A percentile compares a stretch with the other conserved stretches of the same genome.
Evolutionary conservation across 1,140 invertebrate species (phyloP).

Genomic region (Papilio polytes): DNA sequence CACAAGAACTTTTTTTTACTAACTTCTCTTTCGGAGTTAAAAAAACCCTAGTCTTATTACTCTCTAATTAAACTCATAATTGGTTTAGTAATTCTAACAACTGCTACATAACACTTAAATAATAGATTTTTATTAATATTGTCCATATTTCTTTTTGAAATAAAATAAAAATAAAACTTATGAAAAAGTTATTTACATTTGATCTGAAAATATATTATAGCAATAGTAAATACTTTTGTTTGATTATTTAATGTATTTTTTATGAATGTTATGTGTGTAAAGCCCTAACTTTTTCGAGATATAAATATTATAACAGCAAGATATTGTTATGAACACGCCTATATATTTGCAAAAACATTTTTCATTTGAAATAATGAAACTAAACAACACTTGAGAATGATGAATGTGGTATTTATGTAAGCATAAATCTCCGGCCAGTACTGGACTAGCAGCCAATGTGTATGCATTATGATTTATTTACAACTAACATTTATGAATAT

Average conservation of each 20-base stretch:
- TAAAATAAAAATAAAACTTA: no score
- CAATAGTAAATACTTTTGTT: no score
- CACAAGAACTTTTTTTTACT: no score
- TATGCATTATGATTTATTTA: conserved; percentile 6
- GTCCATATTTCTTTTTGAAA: no score
- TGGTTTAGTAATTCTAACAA: no score
- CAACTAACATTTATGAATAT: neutral
- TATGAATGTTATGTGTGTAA: neutral
- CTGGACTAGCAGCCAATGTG: neutral
- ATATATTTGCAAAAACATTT: neutral
- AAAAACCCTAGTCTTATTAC: no score
- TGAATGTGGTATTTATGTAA: conserved; percentile 28
- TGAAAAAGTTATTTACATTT: no score
- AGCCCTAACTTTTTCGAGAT: neutral
- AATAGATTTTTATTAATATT: no score
- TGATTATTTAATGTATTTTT: neutral
- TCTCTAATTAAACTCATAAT: no score
- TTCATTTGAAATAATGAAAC: conserved; percentile 20
- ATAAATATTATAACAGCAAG: neutral
- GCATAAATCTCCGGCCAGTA: conserved; percentile 1
- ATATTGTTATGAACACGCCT: neutral
- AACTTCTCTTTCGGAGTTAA: no score
- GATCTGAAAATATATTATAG: no score
- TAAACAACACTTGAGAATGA: conserved; percentile 27
- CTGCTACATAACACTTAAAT: no score